Conservation (phyloP, 2,797 vertebrate species). For the Benthosema pterotum region DNA sequence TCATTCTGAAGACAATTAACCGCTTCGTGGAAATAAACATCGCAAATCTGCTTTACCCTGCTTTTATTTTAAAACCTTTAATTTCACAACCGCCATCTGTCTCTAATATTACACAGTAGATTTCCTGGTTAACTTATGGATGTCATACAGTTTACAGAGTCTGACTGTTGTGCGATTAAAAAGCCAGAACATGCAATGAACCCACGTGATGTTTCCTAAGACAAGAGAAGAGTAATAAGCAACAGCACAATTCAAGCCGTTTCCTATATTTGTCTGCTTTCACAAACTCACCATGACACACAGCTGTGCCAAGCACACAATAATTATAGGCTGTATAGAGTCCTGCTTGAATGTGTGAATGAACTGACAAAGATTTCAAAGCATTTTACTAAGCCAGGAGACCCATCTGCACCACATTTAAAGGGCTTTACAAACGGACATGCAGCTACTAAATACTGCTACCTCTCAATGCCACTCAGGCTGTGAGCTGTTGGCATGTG, state of each 20-base stretch:
- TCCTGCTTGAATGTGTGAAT: not conserved
- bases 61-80: not conserved
- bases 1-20: constrained; percentile 37
- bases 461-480: constrained; percentile 12
- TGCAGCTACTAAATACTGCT: constrained; percentile 5
- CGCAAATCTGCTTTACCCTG: constrained; percentile 45
- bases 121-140: constrained; percentile 4
- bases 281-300: constrained; percentile 14
- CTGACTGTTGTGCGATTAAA: not conserved
- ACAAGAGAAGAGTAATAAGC: constrained; percentile 20
- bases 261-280: constrained; percentile 30
- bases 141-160: not conserved
- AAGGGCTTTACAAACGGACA: not conserved
- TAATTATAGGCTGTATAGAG: constrained; percentile 1
- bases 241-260: constrained; percentile 9
- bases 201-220: constrained; percentile 1
- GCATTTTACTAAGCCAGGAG: constrained; percentile 10
- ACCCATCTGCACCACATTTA: constrained; percentile 8
- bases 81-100: constrained; percentile 54
- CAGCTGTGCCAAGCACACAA: constrained; percentile 45
- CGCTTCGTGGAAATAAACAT: constrained; percentile 40
- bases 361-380: constrained; percentile 13
- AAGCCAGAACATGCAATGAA: constrained; percentile 15
- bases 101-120: constrained; percentile 46
- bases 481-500: constrained; percentile 4